Evolutionary conservation across 2,888 invertebrate species (phyloP), one percentile per base, ranked within the genome.

Genomic region (Ennomos quercinarius): DNA sequence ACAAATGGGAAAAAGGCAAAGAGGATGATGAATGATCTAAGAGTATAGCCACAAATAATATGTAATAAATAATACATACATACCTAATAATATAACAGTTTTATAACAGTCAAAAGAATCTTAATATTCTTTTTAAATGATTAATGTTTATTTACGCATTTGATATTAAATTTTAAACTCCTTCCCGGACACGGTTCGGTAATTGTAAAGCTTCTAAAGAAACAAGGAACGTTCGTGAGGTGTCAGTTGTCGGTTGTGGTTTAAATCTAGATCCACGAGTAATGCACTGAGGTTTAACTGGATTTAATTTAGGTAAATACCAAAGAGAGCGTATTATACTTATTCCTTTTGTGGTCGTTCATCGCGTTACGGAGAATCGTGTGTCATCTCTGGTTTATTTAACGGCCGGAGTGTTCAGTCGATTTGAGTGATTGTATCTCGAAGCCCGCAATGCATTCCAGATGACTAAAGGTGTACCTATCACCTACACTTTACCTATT

Each of bases 221-320:
- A 27, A 39, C 17, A 10, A 13, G n/a, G 27, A 49, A 49, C 11
- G 34, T 17, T 39, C 36, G 81, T 83, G 81, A 83, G 77, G 81
- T 81, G 83, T 81, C 78, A 82, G 81, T 81, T 74, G 81, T 73
- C 76, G 74, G 78, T 77, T 76, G 76, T 76, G 76, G 68, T 79
- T 27, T 82, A 83, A 78, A 81, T 84, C 81, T 77, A 81, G 82
- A 83, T 70, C 57, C 55, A 44, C 64, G 38, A 50, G 61, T 66
- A 68, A 76, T 76, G 66, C 71, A 80, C 75, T 68, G 70, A 70
- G 65, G 68, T 67, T 72, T 58, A 66, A 63, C 71, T 46, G 61
- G 72, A 62, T 72, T 73, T 66, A 73, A 73, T 66, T 72, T 69
- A 67, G 70, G 47, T 54, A 42, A 41, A 67, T 58, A 58, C 43